Evolutionary conservation across 2,888 invertebrate species (phyloP), one percentile per base, ranked within the genome.

Genomic region (Candidula unifasciata): DNA sequence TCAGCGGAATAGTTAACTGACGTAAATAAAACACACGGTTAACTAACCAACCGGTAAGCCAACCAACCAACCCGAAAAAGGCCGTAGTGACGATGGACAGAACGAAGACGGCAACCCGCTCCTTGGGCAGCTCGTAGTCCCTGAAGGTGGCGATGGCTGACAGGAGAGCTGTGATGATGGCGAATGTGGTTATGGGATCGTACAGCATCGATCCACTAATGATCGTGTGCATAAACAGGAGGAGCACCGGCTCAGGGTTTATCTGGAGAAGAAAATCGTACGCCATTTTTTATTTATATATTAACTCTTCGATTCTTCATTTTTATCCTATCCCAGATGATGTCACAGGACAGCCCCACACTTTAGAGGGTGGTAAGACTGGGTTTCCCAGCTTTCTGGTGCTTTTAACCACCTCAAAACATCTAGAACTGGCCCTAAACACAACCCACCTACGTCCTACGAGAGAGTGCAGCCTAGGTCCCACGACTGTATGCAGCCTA

Each of bases 211-310:
- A 80, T 18, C 13, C 71, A 74, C 79, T 84, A 73, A 80, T 64
- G 52, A 73, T 37, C 3, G 27, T 30, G 73, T 84, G 84, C 64
- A 84, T 44, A 10, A 80, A 44, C 6, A 84, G 73, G 2, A 84
- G 74, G 8, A 84, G 18, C 27, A 80, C 16, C 10, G 84, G 84
- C 52, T 84, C 84, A 27, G 84, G 84, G 66, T 84, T 79, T 68
- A 84, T 60, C 84, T 84, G 80, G 10, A 24, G 69, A 80, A 2
- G 33, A 80, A 52, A 16, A 76, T 37, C 6, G 13, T 0, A 44
- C n/a, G n/a, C n/a, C n/a, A n/a, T n/a, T n/a, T n/a, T n/a, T n/a
- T n/a, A n/a, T n/a, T n/a, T n/a, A n/a, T n/a, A n/a, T n/a, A n/a
- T n/a, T n/a, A n/a, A n/a, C n/a, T n/a, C n/a, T n/a, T n/a, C n/a